Evolutionary conservation across 2,113 vertebrate genomes (phyloP), one percentile per base, ranked within the genome.

Genomic region (Phocoena phocoena): DNA sequence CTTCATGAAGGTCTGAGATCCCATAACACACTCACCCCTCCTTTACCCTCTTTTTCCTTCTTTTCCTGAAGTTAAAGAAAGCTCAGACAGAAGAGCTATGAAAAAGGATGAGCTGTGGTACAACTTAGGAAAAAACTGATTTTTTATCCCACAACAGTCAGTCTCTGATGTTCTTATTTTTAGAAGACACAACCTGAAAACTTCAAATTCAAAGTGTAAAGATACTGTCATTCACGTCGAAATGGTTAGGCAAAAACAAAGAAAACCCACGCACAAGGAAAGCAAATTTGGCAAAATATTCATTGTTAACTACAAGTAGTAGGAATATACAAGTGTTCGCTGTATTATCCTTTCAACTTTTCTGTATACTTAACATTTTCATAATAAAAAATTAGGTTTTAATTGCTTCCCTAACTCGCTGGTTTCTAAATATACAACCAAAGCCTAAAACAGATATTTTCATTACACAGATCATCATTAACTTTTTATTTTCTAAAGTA

Each of bases 221-320:
- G 33, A 70, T 20, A 31, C 36, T 18, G 28, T 88, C 33, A 36
- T 44, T 90, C 18, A 38, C 33, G 60, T 0, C 25, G 31, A 93
- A 95, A 92, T 53, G 33, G 74, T 23, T 74, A 44, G 91, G 21
- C 41, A 97, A 93, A 96, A 93, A 63, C 6, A 82, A 50, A 62
- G 17, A 91, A 83, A 53, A 70, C 10, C 26, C 26, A 44, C 38
- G 58, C 21, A 50, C 50, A 89, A 63, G 18, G 38, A 90, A 79
- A 96, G 55, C 9, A 81, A 74, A 67, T 73, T 12, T 63, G 44
- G 60, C 36, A 71, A 95, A 97, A 85, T 5, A 76, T 6, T 82
- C 23, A 70, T 11, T 53, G 14, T 55, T 60, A 86, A 36, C 23
- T 67, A 86, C 3, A 88, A 15, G 33, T 11, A 73, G 60, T 2